Evolutionary conservation across 2,113 vertebrate genomes (phyloP), one percentile per base, ranked within the genome.

Genomic region (Podiceps cristatus): DNA sequence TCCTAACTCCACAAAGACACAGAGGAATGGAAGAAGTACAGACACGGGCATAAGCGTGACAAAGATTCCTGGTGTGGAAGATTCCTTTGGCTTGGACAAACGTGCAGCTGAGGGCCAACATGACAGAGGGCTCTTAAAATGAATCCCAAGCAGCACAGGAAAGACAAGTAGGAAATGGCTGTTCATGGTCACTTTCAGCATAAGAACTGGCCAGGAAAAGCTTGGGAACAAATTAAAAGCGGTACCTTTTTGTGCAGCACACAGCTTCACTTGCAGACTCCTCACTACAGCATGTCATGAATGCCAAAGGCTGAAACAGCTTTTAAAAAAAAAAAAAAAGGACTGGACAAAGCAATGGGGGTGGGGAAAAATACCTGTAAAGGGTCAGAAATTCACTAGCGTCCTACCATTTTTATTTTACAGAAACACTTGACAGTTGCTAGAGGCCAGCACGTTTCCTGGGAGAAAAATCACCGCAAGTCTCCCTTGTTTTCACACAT

Each of bases 361-460:
- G 9, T 37, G 37, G 37, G 6, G 9, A 4, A 88, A 55, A 8
- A 13, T 2, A 37, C 5, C 10, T 47, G 25, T 40, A 59, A 80
- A 77, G 28, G 33, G 11, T 3, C 18, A 77, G 11, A 78, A 85
- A 71, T 35, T 14, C 13, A 58, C 13, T 88, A 78, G 40, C 7
- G 64, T 68, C 5, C 10, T 44, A 79, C 3, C 13, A 17, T 16
- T 79, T 74, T 13, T 76, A 28, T 50, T 84, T 59, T 25, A 42
- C 11, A 59, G 56, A 76, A 94, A 55, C 25, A 68, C 7, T 24
- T 47, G 35, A 60, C 22, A 1, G 1, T 14, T 93, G 58, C 58
- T 69, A 49, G 23, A 77, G 55, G 35, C 4, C 3, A 0, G 53
- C 33, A 47, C 1, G 1, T 28, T 27, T 68, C 23, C 63, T 37